These are phyloP conservation scores for Zygogramma bicolorata DNA, from an alignment of 2,888 invertebrate genomes.

Conservation along the genomic window DNA sequence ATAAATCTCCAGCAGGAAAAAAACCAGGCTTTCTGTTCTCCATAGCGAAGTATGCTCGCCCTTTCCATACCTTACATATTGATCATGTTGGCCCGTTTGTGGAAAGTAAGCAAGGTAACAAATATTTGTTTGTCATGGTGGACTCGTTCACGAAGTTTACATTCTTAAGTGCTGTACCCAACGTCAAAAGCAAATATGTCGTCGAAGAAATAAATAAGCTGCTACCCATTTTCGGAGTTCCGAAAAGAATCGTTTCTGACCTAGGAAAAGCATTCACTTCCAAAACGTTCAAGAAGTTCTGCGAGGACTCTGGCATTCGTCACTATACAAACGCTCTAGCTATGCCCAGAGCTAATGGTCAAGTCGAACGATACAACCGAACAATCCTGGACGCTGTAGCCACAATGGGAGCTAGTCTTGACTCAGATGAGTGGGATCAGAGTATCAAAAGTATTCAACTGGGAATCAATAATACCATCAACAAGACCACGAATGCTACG, in stretches of 20 bases:
- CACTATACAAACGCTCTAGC: no score
- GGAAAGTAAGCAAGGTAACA: slow-evolving; percentile 28
- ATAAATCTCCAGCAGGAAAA: slow-evolving; percentile 7
- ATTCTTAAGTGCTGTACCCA: slow-evolving; percentile 17
- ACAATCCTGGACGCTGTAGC: no score
- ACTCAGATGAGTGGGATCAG: no score
- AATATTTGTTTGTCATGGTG: slow-evolving; percentile 22
- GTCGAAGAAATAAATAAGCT: background rate
- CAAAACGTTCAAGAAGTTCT: slow-evolving; percentile 25
- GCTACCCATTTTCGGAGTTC: background rate
- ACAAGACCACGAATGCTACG: no score
- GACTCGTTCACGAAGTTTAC: slow-evolving; percentile 36
- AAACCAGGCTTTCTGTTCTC: slow-evolving; percentile 33
- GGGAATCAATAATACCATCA: no score
- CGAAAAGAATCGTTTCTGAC: background rate
- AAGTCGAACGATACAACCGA: no score
- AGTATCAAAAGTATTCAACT: no score
- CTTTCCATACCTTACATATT: slow-evolving; percentile 40
- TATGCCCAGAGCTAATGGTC: no score
- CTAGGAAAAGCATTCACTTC: slow-evolving; percentile 5
- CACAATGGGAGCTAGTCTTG: no score
- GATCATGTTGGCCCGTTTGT: slow-evolving; percentile 38
- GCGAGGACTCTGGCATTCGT: slow-evolving; percentile 11
- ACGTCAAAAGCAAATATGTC: background rate
- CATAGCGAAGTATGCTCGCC: slow-evolving; percentile 32